Conservation (phyloP, 2,113 vertebrate species). For the Alligator sinensis region DNA sequence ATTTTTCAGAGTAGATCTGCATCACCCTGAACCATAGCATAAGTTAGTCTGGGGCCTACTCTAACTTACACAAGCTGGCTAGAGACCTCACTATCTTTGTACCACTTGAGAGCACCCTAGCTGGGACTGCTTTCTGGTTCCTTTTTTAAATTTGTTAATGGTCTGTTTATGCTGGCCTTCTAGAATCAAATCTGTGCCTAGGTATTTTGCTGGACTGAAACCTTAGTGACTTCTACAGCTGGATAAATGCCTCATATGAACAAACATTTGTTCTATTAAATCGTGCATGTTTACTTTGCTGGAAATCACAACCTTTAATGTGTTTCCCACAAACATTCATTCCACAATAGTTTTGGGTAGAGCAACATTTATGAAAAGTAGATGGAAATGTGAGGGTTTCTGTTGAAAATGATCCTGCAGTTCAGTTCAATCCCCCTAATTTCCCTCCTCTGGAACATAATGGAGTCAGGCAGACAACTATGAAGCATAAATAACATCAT, state of each 20-base stretch:
- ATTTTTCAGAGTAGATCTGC: conserved; percentile 3
- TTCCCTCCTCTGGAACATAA: background rate
- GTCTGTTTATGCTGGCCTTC: background rate
- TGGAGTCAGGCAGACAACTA: background rate
- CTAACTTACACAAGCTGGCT: background rate
- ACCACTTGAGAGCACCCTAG: background rate
- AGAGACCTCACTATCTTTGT: background rate
- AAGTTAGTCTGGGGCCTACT: background rate
- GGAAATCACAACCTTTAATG: background rate
- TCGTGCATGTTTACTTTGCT: background rate
- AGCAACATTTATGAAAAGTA: background rate
- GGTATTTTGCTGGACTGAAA: background rate
- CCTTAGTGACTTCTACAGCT: background rate
- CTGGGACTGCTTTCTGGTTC: background rate
- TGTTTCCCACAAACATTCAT: background rate
- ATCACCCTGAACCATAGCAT: background rate
- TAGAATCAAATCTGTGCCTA: background rate
- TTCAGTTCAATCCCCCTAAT: background rate
- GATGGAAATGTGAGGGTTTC: background rate
- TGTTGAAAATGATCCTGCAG: background rate
- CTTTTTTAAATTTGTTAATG: background rate
- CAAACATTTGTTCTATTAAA: background rate
- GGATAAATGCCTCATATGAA: background rate
- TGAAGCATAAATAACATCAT: background rate
- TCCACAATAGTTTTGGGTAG: background rate